These are phyloP conservation scores for human DNA, from an alignment of 2,113 vertebrate species.

Conservation along the genomic window GRCh38 chr18:45253501-45254000, in stretches of 20 bases:
- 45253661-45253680: constrained; percentile 44
- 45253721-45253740: constrained; percentile 52
- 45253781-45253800: constrained; percentile 75
- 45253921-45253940: constrained; percentile 29
- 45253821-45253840: constrained; percentile 51
- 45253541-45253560: constrained; percentile 69
- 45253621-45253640: constrained; percentile 83
- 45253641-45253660: constrained; percentile 76
- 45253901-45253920: constrained; percentile 34
- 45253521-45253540: constrained; percentile 66
- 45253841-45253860: neutral
- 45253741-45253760: constrained; percentile 68
- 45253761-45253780: constrained; percentile 67
- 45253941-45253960: constrained; percentile 13
- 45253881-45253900: constrained; percentile 38
- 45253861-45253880: constrained; percentile 39
- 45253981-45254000: neutral
- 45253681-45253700: constrained; percentile 69
- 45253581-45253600: constrained; percentile 72
- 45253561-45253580: constrained; percentile 80
- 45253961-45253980: neutral
- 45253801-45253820: constrained; percentile 63
- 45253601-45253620: constrained; percentile 82
- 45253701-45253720: constrained; percentile 39
- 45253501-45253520: constrained; percentile 77